Conservation (phyloP, 2,113 vertebrate species). For the Acanthochromis polyacanthus region DNA sequence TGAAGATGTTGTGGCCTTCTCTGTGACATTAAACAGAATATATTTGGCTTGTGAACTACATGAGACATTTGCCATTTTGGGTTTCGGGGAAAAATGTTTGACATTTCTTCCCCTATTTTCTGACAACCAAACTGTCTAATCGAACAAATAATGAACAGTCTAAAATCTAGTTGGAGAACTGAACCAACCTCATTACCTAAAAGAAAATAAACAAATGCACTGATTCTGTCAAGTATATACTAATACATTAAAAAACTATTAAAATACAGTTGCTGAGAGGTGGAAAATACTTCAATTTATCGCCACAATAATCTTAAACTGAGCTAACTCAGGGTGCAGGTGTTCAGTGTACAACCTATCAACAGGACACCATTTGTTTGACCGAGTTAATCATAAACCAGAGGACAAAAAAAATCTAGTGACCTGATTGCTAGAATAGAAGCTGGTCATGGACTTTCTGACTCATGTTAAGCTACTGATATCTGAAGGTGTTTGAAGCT, state of each 20-base stretch:
- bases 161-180: too few relatives aligned
- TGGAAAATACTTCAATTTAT: background rate
- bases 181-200: too few relatives aligned
- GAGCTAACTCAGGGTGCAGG: background rate
- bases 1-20: too few relatives aligned
- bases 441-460: background rate
- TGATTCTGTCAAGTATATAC: background rate
- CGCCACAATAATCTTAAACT: slow-evolving; percentile 1
- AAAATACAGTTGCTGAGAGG: too few relatives aligned
- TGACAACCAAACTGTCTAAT: too few relatives aligned
- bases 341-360: slow-evolving; percentile 21
- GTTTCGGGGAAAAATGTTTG: too few relatives aligned
- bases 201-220: too few relatives aligned
- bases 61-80: too few relatives aligned
- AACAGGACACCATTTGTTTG: slow-evolving; percentile 52
- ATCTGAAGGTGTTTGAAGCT: background rate
- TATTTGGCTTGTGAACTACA: too few relatives aligned
- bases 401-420: background rate
- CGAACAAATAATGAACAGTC: too few relatives aligned
- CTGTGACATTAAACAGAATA: too few relatives aligned
- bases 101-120: too few relatives aligned
- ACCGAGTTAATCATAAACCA: slow-evolving; percentile 73
- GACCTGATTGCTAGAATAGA: slow-evolving; percentile 21
- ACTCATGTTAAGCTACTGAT: background rate
- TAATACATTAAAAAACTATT: background rate